Evolutionary conservation across 2,113 vertebrate genomes (phyloP).

Genomic region (Muscicapa adusta): DNA sequence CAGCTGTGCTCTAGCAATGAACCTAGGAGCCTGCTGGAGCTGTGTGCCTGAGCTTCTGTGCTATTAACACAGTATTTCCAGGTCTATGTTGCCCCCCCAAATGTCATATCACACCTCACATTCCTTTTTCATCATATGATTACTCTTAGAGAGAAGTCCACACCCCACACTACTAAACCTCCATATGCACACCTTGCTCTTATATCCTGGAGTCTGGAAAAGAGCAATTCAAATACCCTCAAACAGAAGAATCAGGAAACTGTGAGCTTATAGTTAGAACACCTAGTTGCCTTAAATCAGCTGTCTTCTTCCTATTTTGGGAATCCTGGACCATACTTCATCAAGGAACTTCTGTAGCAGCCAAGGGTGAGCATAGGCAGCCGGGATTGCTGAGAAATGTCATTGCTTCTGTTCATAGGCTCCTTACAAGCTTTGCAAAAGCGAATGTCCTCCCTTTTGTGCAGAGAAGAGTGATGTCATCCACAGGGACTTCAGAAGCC

Average conservation of each 20-base stretch:
- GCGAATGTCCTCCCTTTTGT: not conserved
- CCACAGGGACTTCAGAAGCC: not conserved
- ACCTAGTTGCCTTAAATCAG: not conserved
- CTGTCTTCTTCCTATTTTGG: not conserved
- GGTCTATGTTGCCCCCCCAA: not conserved
- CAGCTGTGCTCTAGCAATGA: not conserved
- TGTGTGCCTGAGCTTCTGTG: not conserved
- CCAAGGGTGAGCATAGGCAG: not conserved
- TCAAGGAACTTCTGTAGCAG: not conserved
- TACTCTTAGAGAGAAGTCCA: not conserved
- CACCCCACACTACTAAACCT: not conserved
- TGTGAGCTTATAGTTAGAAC: not conserved
- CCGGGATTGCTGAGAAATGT: not conserved
- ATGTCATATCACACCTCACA: not conserved
- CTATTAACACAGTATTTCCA: not conserved
- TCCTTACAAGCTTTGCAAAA: not conserved
- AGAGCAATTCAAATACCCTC: not conserved
- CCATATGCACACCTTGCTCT: not conserved
- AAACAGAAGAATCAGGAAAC: not conserved
- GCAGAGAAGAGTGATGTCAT: not conserved
- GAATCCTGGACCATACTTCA: not conserved
- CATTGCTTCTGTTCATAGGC: not conserved
- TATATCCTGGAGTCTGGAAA: not conserved
- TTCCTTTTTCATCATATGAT: not conserved
- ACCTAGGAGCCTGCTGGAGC: not conserved